Percentiles rank a stretch among this genome's conserved stretches.
Evolutionary conservation across 2,888 invertebrate species (phyloP).

Genomic region (Helicoverpa assulta): DNA sequence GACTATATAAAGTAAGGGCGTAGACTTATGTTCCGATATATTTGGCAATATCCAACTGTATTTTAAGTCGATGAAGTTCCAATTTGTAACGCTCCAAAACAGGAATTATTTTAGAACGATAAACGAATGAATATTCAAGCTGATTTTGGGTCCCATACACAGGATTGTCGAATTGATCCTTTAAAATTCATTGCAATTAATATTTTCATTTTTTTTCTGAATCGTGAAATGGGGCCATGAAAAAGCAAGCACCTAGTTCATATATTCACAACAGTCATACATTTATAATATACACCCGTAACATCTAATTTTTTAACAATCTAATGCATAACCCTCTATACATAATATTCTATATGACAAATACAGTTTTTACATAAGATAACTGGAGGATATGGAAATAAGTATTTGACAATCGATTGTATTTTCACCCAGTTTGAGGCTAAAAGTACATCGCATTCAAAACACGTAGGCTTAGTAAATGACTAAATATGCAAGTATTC

Average conservation of each 20-base stretch:
- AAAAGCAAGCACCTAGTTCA: conserved; percentile 76
- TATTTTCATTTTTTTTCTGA: conserved; percentile 5
- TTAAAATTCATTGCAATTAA: neutral
- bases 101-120: conserved; percentile 16
- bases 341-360: conserved; percentile 68
- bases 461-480: conserved; percentile 61
- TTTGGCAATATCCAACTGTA: conserved; percentile 64
- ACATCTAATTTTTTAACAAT: conserved; percentile 82
- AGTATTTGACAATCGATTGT: conserved; percentile 51
- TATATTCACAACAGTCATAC: conserved; percentile 78
- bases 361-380: conserved; percentile 71
- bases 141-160: conserved; percentile 29
- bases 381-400: conserved; percentile 67
- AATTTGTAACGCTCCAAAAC: conserved; percentile 25
- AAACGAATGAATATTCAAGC: conserved; percentile 32
- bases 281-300: conserved; percentile 80
- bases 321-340: conserved; percentile 80
- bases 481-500: conserved; percentile 66
- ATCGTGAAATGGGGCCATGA: conserved; percentile 37
- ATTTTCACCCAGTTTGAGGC: conserved; percentile 50
- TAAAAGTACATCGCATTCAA: conserved; percentile 49
- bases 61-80: conserved; percentile 27
- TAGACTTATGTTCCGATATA: conserved; percentile 56
- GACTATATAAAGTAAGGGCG: conserved; percentile 54
- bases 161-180: conserved; percentile 7